Percentiles rank a stretch among this genome's conserved stretches.
Evolutionary conservation across 2,797 vertebrate species (phyloP).

Genomic region (Sebastes hopkinsi): DNA sequence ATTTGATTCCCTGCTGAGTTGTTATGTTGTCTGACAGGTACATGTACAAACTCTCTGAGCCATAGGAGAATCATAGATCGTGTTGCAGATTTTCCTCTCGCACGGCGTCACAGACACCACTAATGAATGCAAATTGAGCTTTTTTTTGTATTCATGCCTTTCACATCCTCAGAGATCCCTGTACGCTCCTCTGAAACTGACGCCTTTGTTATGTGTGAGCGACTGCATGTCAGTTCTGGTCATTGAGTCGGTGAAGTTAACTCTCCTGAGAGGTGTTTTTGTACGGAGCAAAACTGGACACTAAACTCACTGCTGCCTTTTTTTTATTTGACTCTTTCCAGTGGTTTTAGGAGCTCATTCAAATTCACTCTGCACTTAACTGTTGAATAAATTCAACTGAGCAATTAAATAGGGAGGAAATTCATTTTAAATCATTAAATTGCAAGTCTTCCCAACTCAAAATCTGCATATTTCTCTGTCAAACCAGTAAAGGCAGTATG

Average conservation of each 20-base stretch:
- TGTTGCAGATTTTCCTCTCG: slow-evolving; percentile 34
- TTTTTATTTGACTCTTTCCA: background rate
- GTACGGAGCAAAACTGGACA: slow-evolving; percentile 15
- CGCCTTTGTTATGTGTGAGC: slow-evolving; percentile 35
- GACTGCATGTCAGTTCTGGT: slow-evolving; percentile 51
- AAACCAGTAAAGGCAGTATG: background rate
- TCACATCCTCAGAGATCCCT: slow-evolving; percentile 26
- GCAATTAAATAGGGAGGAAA: slow-evolving; percentile 43
- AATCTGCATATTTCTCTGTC: slow-evolving; percentile 30
- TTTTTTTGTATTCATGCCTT: slow-evolving; percentile 19
- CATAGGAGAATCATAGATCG: slow-evolving; percentile 26
- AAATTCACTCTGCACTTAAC: slow-evolving; percentile 35
- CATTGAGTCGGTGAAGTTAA: slow-evolving; percentile 38
- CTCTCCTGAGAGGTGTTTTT: slow-evolving; percentile 29
- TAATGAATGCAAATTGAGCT: slow-evolving; percentile 65
- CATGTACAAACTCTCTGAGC: slow-evolving; percentile 60
- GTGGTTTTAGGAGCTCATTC: slow-evolving; percentile 35
- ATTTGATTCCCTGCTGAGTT: slow-evolving; percentile 31
- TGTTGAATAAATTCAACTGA: slow-evolving; percentile 46
- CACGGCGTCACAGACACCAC: slow-evolving; percentile 19
- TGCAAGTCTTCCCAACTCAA: slow-evolving; percentile 12
- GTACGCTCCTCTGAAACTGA: slow-evolving; percentile 27
- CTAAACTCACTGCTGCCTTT: slow-evolving; percentile 9
- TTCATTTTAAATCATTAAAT: slow-evolving; percentile 62
- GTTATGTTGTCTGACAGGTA: slow-evolving; percentile 58